Evolutionary conservation across 2,113 vertebrate species (phyloP), one percentile per base, ranked within the genome.

Genomic region (Baryphthengus martii): DNA sequence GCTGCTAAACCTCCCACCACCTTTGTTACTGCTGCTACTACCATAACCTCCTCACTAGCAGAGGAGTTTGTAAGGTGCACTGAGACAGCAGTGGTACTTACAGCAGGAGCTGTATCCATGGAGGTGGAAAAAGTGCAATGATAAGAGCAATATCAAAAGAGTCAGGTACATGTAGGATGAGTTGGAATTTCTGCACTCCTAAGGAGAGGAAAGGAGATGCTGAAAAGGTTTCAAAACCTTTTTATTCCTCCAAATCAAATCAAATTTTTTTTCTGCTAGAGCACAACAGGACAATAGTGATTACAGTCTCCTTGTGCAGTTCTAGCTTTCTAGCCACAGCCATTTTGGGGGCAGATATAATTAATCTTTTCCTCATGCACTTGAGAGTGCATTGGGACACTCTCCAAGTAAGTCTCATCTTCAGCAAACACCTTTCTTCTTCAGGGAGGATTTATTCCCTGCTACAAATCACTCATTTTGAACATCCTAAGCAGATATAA

Each of bases 341-440:
- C 49, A 31, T 89, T 89, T 84, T 29, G 18, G 70, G 65, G 21
- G 16, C 37, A 95, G 81, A 66, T 84, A 62, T 35, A 94, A 92
- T 91, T 92, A 89, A 95, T 94, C 49, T 70, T 93, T 88, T 83
- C 56, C 70, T 85, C 20, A 1, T 89, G 66, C 37, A 70, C 62
- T 94, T 82, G 53, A 82, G 56, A 85, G 77, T 68, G 40, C 50
- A 28, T 79, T 89, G 66, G 71, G 53, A 93, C 84, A 73, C 52
- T 68, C 47, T 95, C 89, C 70, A 95, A 77, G 42, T 78, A 95
- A 77, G 42, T 78, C 59, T 92, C 89, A n/a, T 77, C 52, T 58
- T 92, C 73, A 67, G 72, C 47, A 52, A 72, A 56, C 56, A 95
- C 87, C 77, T 94, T 91, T 85, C 44, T n/a, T 97, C 55, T 61